phyloP scores from a whole-genome alignment of 2,797 vertebrate species.

The Sebastes trivittatus region DNA sequence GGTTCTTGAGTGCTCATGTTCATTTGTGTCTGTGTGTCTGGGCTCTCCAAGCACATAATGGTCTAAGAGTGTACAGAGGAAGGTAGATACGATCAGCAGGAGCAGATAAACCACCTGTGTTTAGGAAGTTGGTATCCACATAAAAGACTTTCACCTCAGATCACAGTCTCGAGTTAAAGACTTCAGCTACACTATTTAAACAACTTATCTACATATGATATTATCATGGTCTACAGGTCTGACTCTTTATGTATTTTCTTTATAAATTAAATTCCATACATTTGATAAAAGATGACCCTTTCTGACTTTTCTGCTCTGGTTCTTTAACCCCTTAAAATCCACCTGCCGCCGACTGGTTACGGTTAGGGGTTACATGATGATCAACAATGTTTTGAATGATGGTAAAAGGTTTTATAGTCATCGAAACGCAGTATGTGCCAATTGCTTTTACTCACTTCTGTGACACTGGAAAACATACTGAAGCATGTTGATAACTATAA shows the following conservation, averaged over 20 bases:
- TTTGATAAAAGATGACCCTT: not conserved
- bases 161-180: constrained; percentile 37
- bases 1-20: constrained; percentile 76
- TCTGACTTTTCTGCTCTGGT: not conserved
- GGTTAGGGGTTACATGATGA: no score
- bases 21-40: constrained; percentile 77
- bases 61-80: constrained; percentile 69
- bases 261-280: not conserved
- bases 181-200: constrained; percentile 12
- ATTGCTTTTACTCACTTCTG: no score
- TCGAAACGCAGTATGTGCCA: no score
- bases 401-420: no score
- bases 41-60: constrained; percentile 45
- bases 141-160: constrained; percentile 63
- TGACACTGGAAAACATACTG: no score
- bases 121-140: constrained; percentile 61
- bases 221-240: not conserved
- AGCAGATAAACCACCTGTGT: constrained; percentile 76
- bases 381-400: no score
- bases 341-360: no score
- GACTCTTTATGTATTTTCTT: not conserved
- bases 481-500: no score
- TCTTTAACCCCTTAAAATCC: not conserved
- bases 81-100: constrained; percentile 73
- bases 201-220: constrained; percentile 4